Evolutionary conservation across 2,888 invertebrate species (phyloP), one percentile per base, ranked within the genome.

Genomic region (Hipparchia semele): DNA sequence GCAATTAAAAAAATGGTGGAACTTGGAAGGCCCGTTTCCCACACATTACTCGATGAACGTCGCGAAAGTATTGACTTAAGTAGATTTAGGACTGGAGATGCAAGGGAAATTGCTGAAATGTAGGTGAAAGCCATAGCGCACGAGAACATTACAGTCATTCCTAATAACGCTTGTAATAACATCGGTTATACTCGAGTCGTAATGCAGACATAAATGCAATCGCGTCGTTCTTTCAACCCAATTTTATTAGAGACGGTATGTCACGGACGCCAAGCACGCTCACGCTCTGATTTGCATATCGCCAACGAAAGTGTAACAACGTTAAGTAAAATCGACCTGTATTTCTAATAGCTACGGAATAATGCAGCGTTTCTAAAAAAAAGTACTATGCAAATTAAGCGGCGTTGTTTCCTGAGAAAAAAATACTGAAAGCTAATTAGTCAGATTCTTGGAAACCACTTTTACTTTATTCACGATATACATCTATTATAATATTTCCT

Each of bases 251-350:
- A 76, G 76, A 79, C 75, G 78, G 80, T 76, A 77, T 79, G 81
- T 80, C 80, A 79, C 80, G 81, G 80, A 84, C 83, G 83, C 80
- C 79, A 80, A 80, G 83, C 81, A 80, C 82, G 80, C 80, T 87
- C 90, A 90, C 88, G 90, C 89, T 91, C 91, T 89, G 89, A 88
- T 91, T 91, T 91, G 88, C 90, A 91, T 91, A 87, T 86, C 83
- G 86, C 83, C 81, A 90, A 88, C 86, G 90, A 92, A 91, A 92
- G 91, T 92, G 88, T 89, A 88, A 86, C 85, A 88, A 86, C 85
- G 83, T 83, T 81, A 83, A 84, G 83, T 83, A 82, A 82, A 80
- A 85, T 82, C 85, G 86, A 83, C 85, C 86, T 81, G 87, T 87
- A 87, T 86, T 84, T 79, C 78, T 80, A 80, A 82, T 81, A 82